These are phyloP conservation scores for Sterrhoptilus dennistouni DNA, from an alignment of 2,113 vertebrate species.

Conservation along the genomic window DNA sequence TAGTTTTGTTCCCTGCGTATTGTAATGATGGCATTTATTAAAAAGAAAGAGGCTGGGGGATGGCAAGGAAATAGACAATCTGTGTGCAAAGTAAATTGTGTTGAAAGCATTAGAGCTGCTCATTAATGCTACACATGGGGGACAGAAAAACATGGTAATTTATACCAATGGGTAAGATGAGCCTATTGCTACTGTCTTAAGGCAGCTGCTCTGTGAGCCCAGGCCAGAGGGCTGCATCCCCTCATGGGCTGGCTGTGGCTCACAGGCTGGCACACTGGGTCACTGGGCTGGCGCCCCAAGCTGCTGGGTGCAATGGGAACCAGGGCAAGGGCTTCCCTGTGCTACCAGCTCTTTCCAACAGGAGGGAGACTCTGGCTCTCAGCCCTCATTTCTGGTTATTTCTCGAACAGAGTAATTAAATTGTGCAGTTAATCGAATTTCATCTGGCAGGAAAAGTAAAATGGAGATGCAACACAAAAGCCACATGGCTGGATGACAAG, in stretches of 20 bases:
- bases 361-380: not conserved
- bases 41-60: not conserved
- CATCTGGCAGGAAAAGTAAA: not conserved
- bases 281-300: not conserved
- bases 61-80: constrained; percentile 5
- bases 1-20: not conserved
- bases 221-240: not conserved
- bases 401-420: not conserved
- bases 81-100: constrained; percentile 12
- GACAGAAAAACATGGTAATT: not conserved
- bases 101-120: constrained; percentile 1
- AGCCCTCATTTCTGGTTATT: not conserved
- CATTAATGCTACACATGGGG: not conserved
- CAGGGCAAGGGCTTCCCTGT: not conserved
- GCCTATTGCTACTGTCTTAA: not conserved
- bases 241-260: too few relatives aligned
- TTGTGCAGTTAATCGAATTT: not conserved
- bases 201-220: not conserved
- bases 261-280: accelerated
- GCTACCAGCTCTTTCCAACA: not conserved
- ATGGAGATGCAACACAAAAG: not conserved
- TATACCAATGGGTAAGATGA: not conserved
- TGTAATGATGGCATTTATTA: constrained; percentile 9
- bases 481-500: not conserved
- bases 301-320: not conserved